Base-by-base conservation (phyloP, 2,797 vertebrate genomes). In the Clarias laeviceps region DNA sequence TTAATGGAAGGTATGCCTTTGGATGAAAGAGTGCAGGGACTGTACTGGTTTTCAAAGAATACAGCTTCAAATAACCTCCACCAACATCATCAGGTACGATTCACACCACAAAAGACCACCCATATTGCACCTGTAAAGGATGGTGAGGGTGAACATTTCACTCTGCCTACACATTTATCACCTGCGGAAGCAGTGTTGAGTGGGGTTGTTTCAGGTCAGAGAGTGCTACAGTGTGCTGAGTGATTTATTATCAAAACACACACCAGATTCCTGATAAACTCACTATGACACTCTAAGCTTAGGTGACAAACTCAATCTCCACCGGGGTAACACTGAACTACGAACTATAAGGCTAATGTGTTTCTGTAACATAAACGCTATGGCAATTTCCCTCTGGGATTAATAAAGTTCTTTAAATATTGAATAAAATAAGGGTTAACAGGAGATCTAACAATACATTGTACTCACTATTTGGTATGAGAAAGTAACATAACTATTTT, bases 91-190 rank as follows among this genome's bases (percentile, higher is more conserved):
- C 40, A 65, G n/a, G 40, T 54, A 54, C 9, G 40, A 32, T 29
- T 80, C 62, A 12, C n/a, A 14, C 32, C 24, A 12, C 37, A 65
- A 79, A 40, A 20, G 40, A 40, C 2, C 77, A 79, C 7, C 40
- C 15, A 1, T 32, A 70, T 5, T 37, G 32, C 18, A 59, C 50
- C 40, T 66, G 65, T 66, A 82, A 82, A 82, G 45, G 45, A 22
- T 68, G 27, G 9, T 68, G 22, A 56, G 66, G 29, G 40, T 57
- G 27, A 86, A 24, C 11, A 2, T 50, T 56, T 87, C 74, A 70
- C 20, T 64, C 73, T 45, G 69, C 45, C 70, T 73, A 66, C 59
- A 87, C 87, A 89, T 89, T 82, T 80, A 77, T 89, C 83, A 88
- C 79, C 57, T 70, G 79, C 78, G 83, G 80, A 84, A 83, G 77